These are phyloP conservation scores for Hesperophylax magnus DNA, from an alignment of 1,140 invertebrate species.

Conservation along the genomic window DNA sequence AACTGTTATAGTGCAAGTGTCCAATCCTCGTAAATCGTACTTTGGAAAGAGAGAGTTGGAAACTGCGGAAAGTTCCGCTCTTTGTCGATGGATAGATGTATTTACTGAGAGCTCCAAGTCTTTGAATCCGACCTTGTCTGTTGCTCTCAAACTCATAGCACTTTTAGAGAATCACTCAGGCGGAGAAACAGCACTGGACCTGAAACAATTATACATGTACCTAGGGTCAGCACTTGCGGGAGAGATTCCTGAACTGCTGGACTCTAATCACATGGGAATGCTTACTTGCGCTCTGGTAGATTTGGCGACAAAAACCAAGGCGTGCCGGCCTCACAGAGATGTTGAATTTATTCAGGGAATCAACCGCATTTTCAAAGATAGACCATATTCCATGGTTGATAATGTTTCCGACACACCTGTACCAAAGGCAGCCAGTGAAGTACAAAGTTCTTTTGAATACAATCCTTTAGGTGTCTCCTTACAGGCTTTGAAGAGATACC, in stretches of 20 bases:
- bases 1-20: not conserved
- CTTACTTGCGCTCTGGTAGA: slow-evolving; percentile 14
- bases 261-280: slow-evolving; percentile 21
- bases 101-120: slow-evolving; percentile 6
- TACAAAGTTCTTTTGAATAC: slow-evolving; percentile 23
- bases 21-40: not conserved
- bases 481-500: slow-evolving; percentile 8
- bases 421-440: slow-evolving; percentile 1
- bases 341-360: slow-evolving; percentile 39
- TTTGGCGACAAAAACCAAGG: slow-evolving; percentile 14
- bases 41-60: not conserved
- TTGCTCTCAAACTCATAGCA: slow-evolving; percentile 39
- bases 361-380: slow-evolving; percentile 27
- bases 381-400: not conserved
- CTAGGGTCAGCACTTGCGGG: slow-evolving; percentile 33
- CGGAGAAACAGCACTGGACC: slow-evolving; percentile 1
- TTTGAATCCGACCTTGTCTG: slow-evolving; percentile 12
- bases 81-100: slow-evolving; percentile 17
- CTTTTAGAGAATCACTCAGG: slow-evolving; percentile 33
- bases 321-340: not conserved
- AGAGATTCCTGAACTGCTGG: slow-evolving; percentile 10
- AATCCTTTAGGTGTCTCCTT: slow-evolving; percentile 43
- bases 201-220: slow-evolving; percentile 39
- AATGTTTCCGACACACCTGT: not conserved
- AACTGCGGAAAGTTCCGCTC: not conserved